Base-by-base conservation (phyloP, 1,140 invertebrate species). In the Eumaeus atala region DNA sequence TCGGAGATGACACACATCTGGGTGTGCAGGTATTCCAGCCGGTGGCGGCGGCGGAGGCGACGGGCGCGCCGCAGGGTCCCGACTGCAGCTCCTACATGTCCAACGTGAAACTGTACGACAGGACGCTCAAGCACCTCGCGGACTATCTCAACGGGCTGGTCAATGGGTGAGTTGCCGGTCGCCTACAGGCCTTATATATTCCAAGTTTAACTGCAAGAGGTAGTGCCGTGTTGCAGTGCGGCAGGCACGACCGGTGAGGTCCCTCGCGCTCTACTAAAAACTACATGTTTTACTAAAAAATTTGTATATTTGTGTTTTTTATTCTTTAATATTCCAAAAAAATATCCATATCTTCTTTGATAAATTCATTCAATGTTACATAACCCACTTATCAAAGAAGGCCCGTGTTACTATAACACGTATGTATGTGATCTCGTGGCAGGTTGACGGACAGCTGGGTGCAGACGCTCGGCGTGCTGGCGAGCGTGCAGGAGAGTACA, bases 81-180 rank as follows among this genome's bases (percentile, higher is more conserved):
- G 70, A 81, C 50, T 70, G 67, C 56, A 53, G 67, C 6, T 57
- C 67, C 18, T 74, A 88, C 14, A 56, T 72, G 16, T 47, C 79
- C 47, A 89, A 87, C 44, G 69, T 89, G 7, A 84, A 84, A 50
- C 54, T 85, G 0, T 90, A 89, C 54, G 83, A 89, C 50, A 65
- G 77, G 16, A 87, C 78, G 10, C 57, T 89, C 4, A 79, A 79
- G 49, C 73, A 87, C 44, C 54, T 90, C 0, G 68, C 74, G 0
- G 72, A 77, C 4, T 71, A 77, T 16, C 56, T 88, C 9, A 86
- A 87, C 49, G 54, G 44, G 5, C 51, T 83, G 18, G 74, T 70
- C 11, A 62, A 79, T 17, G 74, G 77, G 86, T 88, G 49, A 71
- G 73, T n/a, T n/a, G n/a, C n/a, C n/a, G n/a, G n/a, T n/a, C n/a